Base-by-base conservation (phyloP, 2,113 vertebrate species). In the Piaya cayana region DNA sequence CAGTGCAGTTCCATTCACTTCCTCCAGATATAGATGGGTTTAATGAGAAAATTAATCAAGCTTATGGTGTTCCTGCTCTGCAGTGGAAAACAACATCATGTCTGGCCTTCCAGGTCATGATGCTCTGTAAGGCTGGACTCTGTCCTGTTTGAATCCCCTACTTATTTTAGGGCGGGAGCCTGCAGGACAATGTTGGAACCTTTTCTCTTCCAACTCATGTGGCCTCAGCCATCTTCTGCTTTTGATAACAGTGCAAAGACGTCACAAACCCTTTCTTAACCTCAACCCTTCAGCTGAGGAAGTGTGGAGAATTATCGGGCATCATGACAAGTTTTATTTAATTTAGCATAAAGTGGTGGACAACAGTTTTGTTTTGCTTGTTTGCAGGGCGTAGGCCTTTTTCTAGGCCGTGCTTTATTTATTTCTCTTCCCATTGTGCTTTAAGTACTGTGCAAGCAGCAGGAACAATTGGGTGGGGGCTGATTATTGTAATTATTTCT, bases 401-500 rank as follows among this genome's bases (percentile, higher is more conserved):
- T 68, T 92, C 91, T 95, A 91, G 91, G 23, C 62, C 0, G 5
- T 84, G 88, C 86, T 96, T 97, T 96, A 96, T 96, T 96, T 95
- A 96, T 79, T 96, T 95, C 93, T 95, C 83, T 72, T 86, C 86
- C 83, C 49, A 83, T 94, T 97, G 91, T 94, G 56, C 43, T 84
- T 92, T 94, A 97, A 96, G 93, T 96, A 96, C 85, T 42, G 85
- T 90, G 92, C 92, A 75, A 93, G 93, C 90, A 86, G 88, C 88
- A 72, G 79, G 92, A 92, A 94, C 94, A 96, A 96, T 94, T 29
- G 72, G 65, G 89, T 74, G 86, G 49, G 64, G 93, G 56, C 92
- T 96, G 95, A 97, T 96, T 92, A 96, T 95, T 96, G 90, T 96
- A 93, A 97, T 96, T 93, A 96, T 93, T 94, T 84, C 88, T 65